A percentile compares a stretch with the other conserved stretches of the same genome.
phyloP scores from a whole-genome alignment of 2,797 vertebrate species.

The Malacoctenus gilli region DNA sequence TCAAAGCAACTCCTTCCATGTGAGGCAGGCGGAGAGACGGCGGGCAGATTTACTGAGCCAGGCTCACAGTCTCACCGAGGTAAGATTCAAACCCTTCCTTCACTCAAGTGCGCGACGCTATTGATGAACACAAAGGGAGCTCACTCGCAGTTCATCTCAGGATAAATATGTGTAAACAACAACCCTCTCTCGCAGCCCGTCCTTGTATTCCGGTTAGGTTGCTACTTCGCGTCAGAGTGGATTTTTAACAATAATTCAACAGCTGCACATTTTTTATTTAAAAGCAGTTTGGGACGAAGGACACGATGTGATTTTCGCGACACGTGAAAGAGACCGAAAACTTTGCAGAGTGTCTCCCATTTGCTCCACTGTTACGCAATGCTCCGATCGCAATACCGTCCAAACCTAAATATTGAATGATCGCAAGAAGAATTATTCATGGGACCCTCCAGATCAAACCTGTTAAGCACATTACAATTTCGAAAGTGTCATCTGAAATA shows the following conservation, averaged over 20 bases:
- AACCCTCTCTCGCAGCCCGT: not conserved
- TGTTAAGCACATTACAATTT: constrained; percentile 26
- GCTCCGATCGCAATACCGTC: not conserved
- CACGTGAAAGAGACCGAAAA: not conserved
- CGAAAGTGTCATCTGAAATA: constrained; percentile 43
- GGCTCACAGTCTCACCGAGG: constrained; percentile 83
- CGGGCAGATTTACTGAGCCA: constrained; percentile 85
- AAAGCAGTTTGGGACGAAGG: constrained; percentile 4
- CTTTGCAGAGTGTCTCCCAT: constrained; percentile 15
- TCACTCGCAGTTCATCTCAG: not conserved
- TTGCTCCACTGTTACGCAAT: constrained; percentile 11
- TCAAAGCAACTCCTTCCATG: constrained; percentile 93
- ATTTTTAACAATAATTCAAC: constrained; percentile 23
- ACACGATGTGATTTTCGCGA: not conserved
- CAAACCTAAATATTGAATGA: constrained; percentile 30
- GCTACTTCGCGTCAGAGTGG: constrained; percentile 60
- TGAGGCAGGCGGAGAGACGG: constrained; percentile 85
- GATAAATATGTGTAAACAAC: not conserved
- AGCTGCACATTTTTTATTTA: not conserved
- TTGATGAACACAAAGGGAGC: not conserved
- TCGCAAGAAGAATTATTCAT: constrained; percentile 47
- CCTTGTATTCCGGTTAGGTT: constrained; percentile 8
- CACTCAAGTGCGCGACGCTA: constrained; percentile 6
- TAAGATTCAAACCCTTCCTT: constrained; percentile 69
- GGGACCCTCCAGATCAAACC: constrained; percentile 19